Evolutionary conservation across 2,797 vertebrate species (phyloP), one percentile per base, ranked within the genome.

Genomic region (Cirrhinus mrigala): DNA sequence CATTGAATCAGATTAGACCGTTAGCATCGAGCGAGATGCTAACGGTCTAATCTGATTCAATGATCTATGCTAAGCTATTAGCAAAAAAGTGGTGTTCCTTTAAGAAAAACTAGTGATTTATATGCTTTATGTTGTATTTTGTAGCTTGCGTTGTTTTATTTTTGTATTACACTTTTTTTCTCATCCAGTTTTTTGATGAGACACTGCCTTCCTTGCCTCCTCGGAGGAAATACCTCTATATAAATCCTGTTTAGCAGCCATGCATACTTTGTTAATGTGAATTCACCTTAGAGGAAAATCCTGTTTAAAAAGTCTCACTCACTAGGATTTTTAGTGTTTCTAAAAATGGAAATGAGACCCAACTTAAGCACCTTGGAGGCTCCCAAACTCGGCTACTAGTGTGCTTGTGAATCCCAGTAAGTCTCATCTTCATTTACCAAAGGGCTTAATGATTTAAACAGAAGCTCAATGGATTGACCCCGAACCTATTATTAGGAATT

Each of bases 401-500:
- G 54, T 27, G 12, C 44, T 33, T 6, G 33, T 81, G 62, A 87
- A 52, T 58, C 33, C 15, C 62, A 71, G 10, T 27, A 70, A 54
- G 14, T 54, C 73, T 87, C 56, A 82, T 87, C 73, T 85, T 81
- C 66, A 82, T 85, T 82, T 58, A 85, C 48, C 66, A 85, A 20
- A 56, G 46, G 33, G 73, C 74, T 82, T 85, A 82, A 73, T 71
- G 69, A 71, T 54, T 77, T 82, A 85, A 78, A 60, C 56, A 82
- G 37, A 71, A 79, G 70, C 74, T 82, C 48, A 68, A 11, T 68
- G 64, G 66, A 70, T 62, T 77, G 64, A 71, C 64, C 73, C 46
- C 40, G 78, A 81, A 84, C 78, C 66, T 75, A 88, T 82, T 78
- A 85, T 79, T 75, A 85, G 66, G 22, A 27, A 79, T 85, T 80